Conservation (phyloP, 1,140 invertebrate species). For the Adoxophyes honmai region DNA sequence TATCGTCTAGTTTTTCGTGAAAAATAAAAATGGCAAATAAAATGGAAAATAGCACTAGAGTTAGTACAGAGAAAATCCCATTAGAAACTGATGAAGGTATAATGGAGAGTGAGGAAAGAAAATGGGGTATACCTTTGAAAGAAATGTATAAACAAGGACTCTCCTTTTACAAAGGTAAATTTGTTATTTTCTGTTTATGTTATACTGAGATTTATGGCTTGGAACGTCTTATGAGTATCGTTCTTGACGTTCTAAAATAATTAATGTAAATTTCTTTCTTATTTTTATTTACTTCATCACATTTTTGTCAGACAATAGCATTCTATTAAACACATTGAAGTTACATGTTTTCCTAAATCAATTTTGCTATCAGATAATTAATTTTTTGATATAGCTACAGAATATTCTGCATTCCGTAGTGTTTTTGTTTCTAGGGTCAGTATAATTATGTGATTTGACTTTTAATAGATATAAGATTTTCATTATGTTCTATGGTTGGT, state of each 20-base stretch:
- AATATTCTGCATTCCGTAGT: too few species aligned
- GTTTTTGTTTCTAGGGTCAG: too few species aligned
- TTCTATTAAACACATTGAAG: too few species aligned
- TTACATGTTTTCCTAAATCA: neutral
- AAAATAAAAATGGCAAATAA: conserved; percentile 43
- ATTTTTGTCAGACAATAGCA: too few species aligned
- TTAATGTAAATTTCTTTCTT: too few species aligned
- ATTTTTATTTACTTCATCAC: too few species aligned
- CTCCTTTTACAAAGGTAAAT: conserved; percentile 89
- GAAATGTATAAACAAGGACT: conserved; percentile 93
- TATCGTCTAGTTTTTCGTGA: neutral
- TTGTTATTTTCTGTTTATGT: conserved; percentile 16
- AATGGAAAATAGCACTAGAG: conserved; percentile 49
- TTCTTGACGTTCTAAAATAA: too few species aligned
- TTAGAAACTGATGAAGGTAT: conserved; percentile 74
- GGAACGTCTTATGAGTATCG: too few species aligned
- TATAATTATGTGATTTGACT: too few species aligned
- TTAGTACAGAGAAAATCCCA: conserved; percentile 64
- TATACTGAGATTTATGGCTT: neutral
- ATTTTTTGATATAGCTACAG: too few species aligned
- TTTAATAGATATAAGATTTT: too few species aligned
- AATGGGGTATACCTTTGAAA: conserved; percentile 84
- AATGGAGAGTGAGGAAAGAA: conserved; percentile 67
- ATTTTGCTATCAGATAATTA: neutral
- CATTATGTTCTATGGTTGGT: neutral